Base-by-base conservation (phyloP, 92 coral and sea anemone species). In the Palythoa heliodiscus region DNA sequence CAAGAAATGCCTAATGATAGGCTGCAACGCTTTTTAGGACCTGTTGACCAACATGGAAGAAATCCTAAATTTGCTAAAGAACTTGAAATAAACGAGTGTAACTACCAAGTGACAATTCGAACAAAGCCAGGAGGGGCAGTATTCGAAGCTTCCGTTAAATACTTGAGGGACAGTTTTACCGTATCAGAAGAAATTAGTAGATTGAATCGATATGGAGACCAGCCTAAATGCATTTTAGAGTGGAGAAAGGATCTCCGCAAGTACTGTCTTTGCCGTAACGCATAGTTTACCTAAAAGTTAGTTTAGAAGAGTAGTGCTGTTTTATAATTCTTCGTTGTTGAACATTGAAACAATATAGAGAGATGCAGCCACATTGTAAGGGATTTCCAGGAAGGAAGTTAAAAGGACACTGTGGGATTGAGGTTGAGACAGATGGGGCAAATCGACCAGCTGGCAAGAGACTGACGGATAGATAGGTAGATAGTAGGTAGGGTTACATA, bases 81-180 rank as follows among this genome's bases (percentile, higher is more conserved):
- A 50, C 52, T 43, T 50, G 29, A 76, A 23, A 67, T 78, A 38
- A 83, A 84, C n/a, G 95, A 91, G 60, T 95, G 98, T 70, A 91
- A 87, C 75, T 95, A 95, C 82, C 93, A 87, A 68, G 83, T 95
- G 20, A 91, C 89, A 71, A 53, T 95, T 13, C 91, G 82, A 73
- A 95, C 96, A 6, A 66, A 50, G 7, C 98, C 98, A 8, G 98
- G 98, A 20, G 90, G 88, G 60, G 98, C 87, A 20, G 54, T 95
- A 4, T 95, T 89, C 82, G 98, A 95, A 58, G 98, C 91, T 8
- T 85, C 95, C 7, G 93, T 88, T 39, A 88, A 75, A 60, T 84
- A 75, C 43, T 74, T 82, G 11, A 88, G 87, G 16, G 92, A 86
- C 13, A 53, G 86, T 29, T 95, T 78, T 57, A 81, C 71, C 5